A percentile compares a stretch with the other conserved stretches of the same genome.
Evolutionary conservation across 2,113 vertebrate species (phyloP).

Genomic region (Oreotrochilus melanogaster): DNA sequence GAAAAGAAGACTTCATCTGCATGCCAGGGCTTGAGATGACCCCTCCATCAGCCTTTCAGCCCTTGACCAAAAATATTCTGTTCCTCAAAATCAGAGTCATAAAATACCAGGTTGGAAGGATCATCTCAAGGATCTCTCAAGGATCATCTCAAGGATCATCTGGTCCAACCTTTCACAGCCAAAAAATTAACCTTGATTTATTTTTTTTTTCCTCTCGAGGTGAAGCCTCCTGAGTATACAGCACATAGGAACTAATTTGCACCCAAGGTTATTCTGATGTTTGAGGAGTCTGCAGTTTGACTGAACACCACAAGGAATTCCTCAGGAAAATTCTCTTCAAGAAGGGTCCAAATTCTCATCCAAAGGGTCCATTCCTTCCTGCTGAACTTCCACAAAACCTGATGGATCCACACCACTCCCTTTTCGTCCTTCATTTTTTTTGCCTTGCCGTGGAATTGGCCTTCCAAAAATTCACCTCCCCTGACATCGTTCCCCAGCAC

Average conservation of each 20-base stretch:
- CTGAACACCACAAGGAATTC: not conserved
- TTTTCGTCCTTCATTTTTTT: accelerated
- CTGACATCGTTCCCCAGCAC: accelerated
- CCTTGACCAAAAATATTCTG: not conserved
- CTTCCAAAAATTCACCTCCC: not conserved
- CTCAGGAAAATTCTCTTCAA: not conserved
- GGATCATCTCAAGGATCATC: not conserved
- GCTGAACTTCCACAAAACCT: not conserved
- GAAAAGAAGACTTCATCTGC: not conserved
- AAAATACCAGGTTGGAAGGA: not conserved
- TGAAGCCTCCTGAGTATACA: not conserved
- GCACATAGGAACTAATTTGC: not conserved
- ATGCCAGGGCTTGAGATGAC: not conserved
- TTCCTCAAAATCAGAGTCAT: not conserved
- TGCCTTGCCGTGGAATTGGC: not conserved
- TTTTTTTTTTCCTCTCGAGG: not conserved
- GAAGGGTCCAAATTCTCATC: not conserved
- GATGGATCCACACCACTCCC: not conserved
- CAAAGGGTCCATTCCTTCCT: not conserved
- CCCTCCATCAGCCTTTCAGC: not conserved
- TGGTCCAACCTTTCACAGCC: not conserved
- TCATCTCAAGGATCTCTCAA: not conserved
- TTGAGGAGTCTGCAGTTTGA: not conserved
- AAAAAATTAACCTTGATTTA: not conserved
- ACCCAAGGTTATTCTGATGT: not conserved